Conservation (phyloP, 2,113 vertebrate species). For the human (Homo sapiens) region GRCh38 chr12:124240001-124240500, state of each 20-base stretch:
- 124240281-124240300: too few relatives aligned
- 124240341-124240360: not conserved
- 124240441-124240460: not conserved
- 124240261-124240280: not conserved
- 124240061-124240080: not conserved
- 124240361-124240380: not conserved
- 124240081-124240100: not conserved
- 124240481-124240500: not conserved
- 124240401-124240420: not conserved
- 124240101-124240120: not conserved
- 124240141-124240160: not conserved
- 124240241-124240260: not conserved
- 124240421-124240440: not conserved
- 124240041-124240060: not conserved
- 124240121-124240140: not conserved
- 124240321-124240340: not conserved
- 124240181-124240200: fast-evolving
- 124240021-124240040: not conserved
- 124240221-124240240: not conserved
- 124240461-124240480: not conserved
- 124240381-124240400: not conserved
- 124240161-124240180: not conserved
- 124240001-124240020: not conserved
- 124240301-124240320: not conserved
- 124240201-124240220: not conserved